phyloP scores from a whole-genome alignment of 2,113 vertebrate species.

The Alosa alosa region DNA sequence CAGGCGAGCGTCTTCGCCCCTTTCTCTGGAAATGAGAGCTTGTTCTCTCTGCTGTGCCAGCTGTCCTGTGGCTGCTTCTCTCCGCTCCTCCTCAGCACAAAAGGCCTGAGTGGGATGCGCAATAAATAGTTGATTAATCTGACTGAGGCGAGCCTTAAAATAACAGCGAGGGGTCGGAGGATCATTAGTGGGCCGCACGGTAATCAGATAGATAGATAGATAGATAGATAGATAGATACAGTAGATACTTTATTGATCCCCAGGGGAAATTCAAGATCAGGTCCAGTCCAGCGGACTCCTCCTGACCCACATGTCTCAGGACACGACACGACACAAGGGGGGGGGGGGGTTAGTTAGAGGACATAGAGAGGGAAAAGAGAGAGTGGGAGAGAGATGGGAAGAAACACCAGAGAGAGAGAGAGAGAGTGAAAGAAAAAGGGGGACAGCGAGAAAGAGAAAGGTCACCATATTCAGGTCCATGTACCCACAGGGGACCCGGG shows the following conservation, averaged over 20 bases:
- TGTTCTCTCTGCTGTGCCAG: no score
- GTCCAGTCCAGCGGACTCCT: no score
- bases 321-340: no score
- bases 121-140: not conserved
- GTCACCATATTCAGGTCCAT: no score
- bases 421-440: not conserved
- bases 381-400: not conserved
- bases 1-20: not conserved
- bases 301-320: no score
- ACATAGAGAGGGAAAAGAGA: no score
- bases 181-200: not conserved
- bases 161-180: not conserved
- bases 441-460: no score
- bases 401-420: not conserved
- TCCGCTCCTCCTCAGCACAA: not conserved
- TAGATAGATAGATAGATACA: no score
- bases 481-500: no score
- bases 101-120: not conserved
- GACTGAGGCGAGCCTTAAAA: not conserved
- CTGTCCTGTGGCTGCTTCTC: not conserved
- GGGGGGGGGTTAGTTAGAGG: no score
- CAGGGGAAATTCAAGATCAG: no score
- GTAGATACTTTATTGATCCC: no score
- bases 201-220: not conserved
- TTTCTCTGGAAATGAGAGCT: not conserved